These are phyloP conservation scores for Columba janthina DNA, from an alignment of 2,113 vertebrate genomes.

Conservation along the genomic window DNA sequence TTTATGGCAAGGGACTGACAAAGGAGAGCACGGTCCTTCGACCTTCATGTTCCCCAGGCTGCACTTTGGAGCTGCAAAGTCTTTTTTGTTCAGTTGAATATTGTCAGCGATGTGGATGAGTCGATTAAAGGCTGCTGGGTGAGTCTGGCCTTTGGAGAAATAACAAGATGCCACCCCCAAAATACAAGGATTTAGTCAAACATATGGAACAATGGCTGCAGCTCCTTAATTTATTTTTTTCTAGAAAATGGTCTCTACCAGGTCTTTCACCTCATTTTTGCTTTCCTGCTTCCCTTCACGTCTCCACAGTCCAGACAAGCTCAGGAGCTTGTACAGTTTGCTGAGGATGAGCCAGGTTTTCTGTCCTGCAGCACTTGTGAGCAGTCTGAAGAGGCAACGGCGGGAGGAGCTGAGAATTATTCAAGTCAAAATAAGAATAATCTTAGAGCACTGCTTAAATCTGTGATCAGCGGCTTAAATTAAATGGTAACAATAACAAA, in stretches of 20 bases:
- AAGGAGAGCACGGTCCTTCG: neutral
- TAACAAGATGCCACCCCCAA: neutral
- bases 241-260: neutral
- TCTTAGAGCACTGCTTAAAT: neutral
- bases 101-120: neutral
- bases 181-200: neutral
- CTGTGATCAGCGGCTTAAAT: constrained; percentile 31
- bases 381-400: neutral
- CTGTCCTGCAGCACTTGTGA: neutral
- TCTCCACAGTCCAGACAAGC: neutral
- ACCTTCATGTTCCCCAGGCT: neutral
- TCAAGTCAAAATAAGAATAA: neutral
- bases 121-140: constrained; percentile 9
- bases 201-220: neutral
- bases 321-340: neutral
- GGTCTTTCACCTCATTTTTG: neutral
- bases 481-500: neutral
- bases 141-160: neutral
- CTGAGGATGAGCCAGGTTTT: neutral
- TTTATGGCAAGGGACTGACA: rapidly evolving
- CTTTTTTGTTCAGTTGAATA: neutral
- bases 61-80: neutral
- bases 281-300: neutral
- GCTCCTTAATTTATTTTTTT: neutral
- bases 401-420: neutral